Conservation (phyloP, 2,888 invertebrate genomes). For the Lochmaea capreae region DNA sequence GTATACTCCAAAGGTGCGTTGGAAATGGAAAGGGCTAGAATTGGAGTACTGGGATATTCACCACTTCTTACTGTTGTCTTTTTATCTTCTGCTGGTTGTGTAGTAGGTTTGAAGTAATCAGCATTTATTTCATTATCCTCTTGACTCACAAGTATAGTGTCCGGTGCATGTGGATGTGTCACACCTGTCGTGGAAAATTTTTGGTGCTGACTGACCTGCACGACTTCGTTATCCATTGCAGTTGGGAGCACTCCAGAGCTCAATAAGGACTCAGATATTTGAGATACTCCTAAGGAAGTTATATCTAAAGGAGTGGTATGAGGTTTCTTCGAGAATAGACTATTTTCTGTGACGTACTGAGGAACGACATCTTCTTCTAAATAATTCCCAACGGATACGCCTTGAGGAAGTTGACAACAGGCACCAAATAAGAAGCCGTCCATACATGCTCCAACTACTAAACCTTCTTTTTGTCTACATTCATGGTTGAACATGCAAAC, state of each 20-base stretch:
- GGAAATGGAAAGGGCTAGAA: conserved; percentile 60
- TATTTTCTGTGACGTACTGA: conserved; percentile 44
- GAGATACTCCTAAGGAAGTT: conserved; percentile 70
- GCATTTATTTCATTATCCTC: conserved; percentile 66
- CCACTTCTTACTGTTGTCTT: conserved; percentile 55
- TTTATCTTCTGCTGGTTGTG: conserved; percentile 50
- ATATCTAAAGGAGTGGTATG: conserved; percentile 62
- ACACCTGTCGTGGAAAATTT: conserved; percentile 59
- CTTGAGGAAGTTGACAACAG: conserved; percentile 81
- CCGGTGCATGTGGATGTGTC: conserved; percentile 67
- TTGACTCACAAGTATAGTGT: conserved; percentile 73
- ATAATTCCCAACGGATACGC: conserved; percentile 50
- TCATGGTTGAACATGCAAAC: conserved; percentile 96
- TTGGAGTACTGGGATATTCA: conserved; percentile 53
- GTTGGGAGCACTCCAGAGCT: conserved; percentile 60
- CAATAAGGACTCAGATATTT: conserved; percentile 69
- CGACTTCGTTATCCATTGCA: conserved; percentile 60
- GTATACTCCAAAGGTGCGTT: conserved; percentile 60
- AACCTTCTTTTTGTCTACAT: conserved; percentile 81
- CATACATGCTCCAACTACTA: conserved; percentile 91
- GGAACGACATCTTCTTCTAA: conserved; percentile 44
- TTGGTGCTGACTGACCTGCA: conserved; percentile 56
- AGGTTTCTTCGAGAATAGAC: conserved; percentile 49
- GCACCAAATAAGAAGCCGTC: conserved; percentile 94
- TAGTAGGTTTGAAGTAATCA: conserved; percentile 57